Conservation (phyloP, 2,797 vertebrate species). For the Anas acuta region DNA sequence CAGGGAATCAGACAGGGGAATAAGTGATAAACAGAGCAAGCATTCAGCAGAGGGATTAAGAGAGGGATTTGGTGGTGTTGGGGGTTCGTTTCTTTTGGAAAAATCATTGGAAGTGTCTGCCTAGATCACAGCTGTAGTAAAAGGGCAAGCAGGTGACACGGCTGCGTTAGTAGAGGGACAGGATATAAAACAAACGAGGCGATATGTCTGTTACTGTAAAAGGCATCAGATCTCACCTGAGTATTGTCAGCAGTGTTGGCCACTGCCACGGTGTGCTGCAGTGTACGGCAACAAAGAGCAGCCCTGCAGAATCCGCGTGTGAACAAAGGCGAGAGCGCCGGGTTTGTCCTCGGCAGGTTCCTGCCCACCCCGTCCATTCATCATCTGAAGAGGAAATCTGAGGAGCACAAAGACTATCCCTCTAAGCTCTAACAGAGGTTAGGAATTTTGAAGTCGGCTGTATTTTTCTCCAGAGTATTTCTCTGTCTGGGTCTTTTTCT, state of each 20-base stretch:
- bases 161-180: neutral
- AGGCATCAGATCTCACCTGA: conserved; percentile 24
- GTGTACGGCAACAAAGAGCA: neutral
- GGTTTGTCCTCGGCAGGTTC: neutral
- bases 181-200: neutral
- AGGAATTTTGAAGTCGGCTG: neutral
- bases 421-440: neutral
- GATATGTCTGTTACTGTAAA: neutral
- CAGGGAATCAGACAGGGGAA: neutral
- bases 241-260: neutral
- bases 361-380: neutral
- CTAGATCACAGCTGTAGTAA: neutral
- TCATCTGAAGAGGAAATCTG: neutral
- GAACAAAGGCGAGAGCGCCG: neutral
- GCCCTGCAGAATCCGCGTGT: neutral
- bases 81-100: neutral
- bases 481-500: neutral
- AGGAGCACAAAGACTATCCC: neutral
- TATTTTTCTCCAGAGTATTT: neutral
- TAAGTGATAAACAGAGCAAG: neutral
- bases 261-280: neutral
- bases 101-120: neutral
- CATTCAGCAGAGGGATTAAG: neutral
- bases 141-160: conserved; percentile 2
- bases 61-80: neutral